These are phyloP conservation scores for Labeo rohita DNA, from an alignment of 2,113 vertebrate genomes.

Conservation along the genomic window DNA sequence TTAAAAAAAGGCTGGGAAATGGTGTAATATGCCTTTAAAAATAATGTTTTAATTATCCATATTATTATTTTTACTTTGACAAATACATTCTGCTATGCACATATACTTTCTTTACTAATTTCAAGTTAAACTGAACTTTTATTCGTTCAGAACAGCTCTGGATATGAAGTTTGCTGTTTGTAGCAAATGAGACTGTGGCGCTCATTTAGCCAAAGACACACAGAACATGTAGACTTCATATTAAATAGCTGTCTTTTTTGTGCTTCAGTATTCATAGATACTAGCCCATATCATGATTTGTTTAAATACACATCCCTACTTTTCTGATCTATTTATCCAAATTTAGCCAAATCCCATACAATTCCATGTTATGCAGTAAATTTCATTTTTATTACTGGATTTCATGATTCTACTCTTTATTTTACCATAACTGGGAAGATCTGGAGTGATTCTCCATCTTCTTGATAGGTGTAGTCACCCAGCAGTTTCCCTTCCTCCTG, in stretches of 20 bases:
- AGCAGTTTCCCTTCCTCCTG: conserved; percentile 88
- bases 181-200: too few relatives aligned
- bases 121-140: background rate
- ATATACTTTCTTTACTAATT: background rate
- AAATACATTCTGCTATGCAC: background rate
- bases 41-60: background rate
- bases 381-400: background rate
- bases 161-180: too few relatives aligned
- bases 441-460: conserved; percentile 89
- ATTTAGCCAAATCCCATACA: background rate
- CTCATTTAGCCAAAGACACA: too few relatives aligned
- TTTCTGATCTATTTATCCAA: background rate
- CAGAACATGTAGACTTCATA: too few relatives aligned
- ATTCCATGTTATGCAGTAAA: background rate
- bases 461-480: conserved; percentile 83
- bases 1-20: background rate
- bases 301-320: too few relatives aligned
- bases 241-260: too few relatives aligned
- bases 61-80: background rate
- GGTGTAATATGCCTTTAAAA: background rate
- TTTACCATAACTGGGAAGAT: conserved; percentile 84
- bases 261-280: too few relatives aligned
- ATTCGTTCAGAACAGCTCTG: too few relatives aligned
- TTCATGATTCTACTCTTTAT: background rate
- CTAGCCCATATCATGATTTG: too few relatives aligned